These are phyloP conservation scores for Argynnis bischoffii DNA, from an alignment of 2,888 invertebrate genomes.

Conservation along the genomic window DNA sequence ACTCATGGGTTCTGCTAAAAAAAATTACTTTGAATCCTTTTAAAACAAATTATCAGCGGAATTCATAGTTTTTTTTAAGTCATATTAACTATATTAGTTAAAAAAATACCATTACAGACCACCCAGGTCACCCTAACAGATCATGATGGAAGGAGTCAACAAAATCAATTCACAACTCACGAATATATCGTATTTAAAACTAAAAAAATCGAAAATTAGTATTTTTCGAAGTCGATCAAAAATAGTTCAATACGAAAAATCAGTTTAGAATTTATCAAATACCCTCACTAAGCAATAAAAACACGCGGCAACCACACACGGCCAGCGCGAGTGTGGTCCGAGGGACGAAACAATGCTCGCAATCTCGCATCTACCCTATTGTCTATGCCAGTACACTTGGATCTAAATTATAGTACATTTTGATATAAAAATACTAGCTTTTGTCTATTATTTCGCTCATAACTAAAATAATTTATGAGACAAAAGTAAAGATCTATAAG, in stretches of 20 bases:
- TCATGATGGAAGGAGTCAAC: no score
- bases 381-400: conserved; percentile 32
- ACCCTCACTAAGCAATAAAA: conserved; percentile 7
- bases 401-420: conserved; percentile 19
- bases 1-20: no score
- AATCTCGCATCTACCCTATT: conserved; percentile 44
- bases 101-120: no score
- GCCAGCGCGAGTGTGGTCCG: conserved; percentile 29
- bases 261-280: conserved; percentile 1
- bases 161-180: no score
- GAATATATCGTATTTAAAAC: no score
- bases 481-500: neutral
- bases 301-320: conserved; percentile 9
- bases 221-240: neutral
- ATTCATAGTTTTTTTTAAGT: no score
- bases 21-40: no score
- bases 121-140: no score
- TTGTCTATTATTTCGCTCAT: conserved; percentile 1
- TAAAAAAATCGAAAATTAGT: no score
- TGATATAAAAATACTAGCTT: conserved; percentile 11
- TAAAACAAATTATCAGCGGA: no score
- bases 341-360: conserved; percentile 39
- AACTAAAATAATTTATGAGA: no score
- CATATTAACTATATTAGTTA: no score
- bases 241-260: neutral